Evolutionary conservation across 30 jellyfish, hydroid and myxozoan species (phyloP).

Genomic region (Turritopsis dohrnii): DNA sequence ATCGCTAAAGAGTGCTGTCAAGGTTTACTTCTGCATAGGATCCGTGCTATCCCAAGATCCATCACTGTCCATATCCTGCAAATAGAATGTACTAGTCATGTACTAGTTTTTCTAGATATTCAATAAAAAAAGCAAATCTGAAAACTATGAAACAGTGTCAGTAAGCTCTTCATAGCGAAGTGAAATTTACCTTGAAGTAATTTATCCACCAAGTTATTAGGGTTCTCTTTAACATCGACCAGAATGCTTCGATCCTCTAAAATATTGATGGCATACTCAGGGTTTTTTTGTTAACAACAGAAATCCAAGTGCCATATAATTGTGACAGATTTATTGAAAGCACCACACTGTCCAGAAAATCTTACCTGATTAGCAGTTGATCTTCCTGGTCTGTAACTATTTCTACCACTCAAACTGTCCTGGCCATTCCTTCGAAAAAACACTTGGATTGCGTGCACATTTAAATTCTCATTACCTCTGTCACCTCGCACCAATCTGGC

Average conservation of each 20-base stretch:
- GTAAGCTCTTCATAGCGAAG: background rate
- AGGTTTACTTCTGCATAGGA: background rate
- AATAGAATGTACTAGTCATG: background rate
- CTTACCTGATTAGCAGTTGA: slow-evolving; percentile 10
- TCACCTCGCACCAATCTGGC: background rate
- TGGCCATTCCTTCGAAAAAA: background rate
- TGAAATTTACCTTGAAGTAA: background rate
- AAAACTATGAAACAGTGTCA: background rate
- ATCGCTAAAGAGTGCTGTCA: background rate
- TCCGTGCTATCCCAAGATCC: slow-evolving; percentile 11
- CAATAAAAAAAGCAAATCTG: background rate
- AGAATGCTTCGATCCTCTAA: background rate
- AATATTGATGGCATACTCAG: background rate
- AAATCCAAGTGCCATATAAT: background rate
- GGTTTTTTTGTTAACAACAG: too few relatives aligned
- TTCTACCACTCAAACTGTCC: background rate
- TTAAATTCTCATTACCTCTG: slow-evolving; percentile 9
- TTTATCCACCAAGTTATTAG: background rate
- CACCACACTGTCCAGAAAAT: background rate
- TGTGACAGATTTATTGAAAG: background rate
- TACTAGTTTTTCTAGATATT: background rate
- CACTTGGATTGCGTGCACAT: background rate
- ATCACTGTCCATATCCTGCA: slow-evolving; percentile 17
- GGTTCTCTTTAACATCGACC: background rate
- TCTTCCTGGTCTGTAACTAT: background rate